phyloP scores from a whole-genome alignment of 1,140 invertebrate genomes.

The Zaprionus gabonicus region DNA sequence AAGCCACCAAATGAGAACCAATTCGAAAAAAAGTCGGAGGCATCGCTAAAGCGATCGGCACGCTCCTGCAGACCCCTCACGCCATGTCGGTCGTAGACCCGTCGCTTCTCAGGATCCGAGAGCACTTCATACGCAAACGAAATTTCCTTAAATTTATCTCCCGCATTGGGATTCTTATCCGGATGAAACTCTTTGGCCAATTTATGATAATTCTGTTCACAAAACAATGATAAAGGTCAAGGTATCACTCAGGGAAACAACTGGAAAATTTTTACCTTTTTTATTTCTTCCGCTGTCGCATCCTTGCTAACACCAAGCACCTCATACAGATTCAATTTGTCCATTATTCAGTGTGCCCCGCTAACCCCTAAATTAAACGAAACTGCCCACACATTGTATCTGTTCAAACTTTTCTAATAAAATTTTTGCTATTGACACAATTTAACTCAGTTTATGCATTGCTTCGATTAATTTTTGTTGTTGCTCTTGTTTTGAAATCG shows the following conservation, averaged over 20 bases:
- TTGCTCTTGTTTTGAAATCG: slow-evolving; percentile 18
- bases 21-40: slow-evolving; percentile 87
- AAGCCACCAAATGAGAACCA: slow-evolving; percentile 85
- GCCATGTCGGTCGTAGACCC: slow-evolving; percentile 91
- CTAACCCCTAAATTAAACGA: slow-evolving; percentile 41
- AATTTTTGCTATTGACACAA: slow-evolving; percentile 43
- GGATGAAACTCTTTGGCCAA: slow-evolving; percentile 95
- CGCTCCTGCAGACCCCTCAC: slow-evolving; percentile 92
- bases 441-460: slow-evolving; percentile 46
- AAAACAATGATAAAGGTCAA: slow-evolving; percentile 37
- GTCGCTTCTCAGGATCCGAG: slow-evolving; percentile 89
- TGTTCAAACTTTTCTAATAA: slow-evolving; percentile 39
- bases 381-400: slow-evolving; percentile 45
- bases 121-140: slow-evolving; percentile 94
- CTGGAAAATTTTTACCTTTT: slow-evolving; percentile 88
- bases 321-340: slow-evolving; percentile 93
- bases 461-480: slow-evolving; percentile 15
- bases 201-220: slow-evolving; percentile 91
- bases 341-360: slow-evolving; percentile 73
- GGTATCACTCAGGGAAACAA: slow-evolving; percentile 14
- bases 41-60: slow-evolving; percentile 86
- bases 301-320: slow-evolving; percentile 91
- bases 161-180: slow-evolving; percentile 93
- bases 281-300: slow-evolving; percentile 92
- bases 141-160: slow-evolving; percentile 95